These are phyloP conservation scores for Eupeodes luniger DNA, from an alignment of 2,888 invertebrate species.

Conservation along the genomic window DNA sequence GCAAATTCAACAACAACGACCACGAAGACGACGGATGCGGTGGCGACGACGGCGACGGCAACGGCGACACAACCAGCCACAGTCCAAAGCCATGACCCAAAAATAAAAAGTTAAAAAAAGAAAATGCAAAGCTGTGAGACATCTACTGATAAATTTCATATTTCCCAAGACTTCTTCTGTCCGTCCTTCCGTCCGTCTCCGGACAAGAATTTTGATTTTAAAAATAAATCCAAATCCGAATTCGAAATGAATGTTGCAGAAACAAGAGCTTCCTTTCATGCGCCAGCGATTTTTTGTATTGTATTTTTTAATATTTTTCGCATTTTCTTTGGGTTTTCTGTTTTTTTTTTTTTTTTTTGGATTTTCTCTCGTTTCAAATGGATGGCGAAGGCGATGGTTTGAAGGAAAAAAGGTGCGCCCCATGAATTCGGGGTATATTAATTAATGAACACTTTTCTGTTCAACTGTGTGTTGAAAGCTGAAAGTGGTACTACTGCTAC, in stretches of 20 bases:
- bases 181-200: neutral
- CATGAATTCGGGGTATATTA: slow-evolving; percentile 47
- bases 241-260: slow-evolving; percentile 47
- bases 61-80: slow-evolving; percentile 46
- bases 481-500: neutral
- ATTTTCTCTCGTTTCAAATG: slow-evolving; percentile 53
- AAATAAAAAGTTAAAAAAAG: slow-evolving; percentile 58
- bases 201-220: slow-evolving; percentile 36
- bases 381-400: slow-evolving; percentile 30
- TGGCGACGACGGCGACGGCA: slow-evolving; percentile 5
- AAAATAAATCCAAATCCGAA: slow-evolving; percentile 56
- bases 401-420: slow-evolving; percentile 72
- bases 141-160: slow-evolving; percentile 37
- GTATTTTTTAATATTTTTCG: slow-evolving; percentile 30
- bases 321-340: slow-evolving; percentile 52
- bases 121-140: slow-evolving; percentile 59
- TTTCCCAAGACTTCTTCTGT: slow-evolving; percentile 30
- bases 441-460: slow-evolving; percentile 59
- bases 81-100: slow-evolving; percentile 66
- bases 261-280: slow-evolving; percentile 33
- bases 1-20: neutral
- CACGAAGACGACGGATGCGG: too few species aligned
- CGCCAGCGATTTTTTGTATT: slow-evolving; percentile 37
- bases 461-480: slow-evolving; percentile 18
- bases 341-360: slow-evolving; percentile 8